Conservation (phyloP, 2,113 vertebrate species). For the Paradisaea rubra region DNA sequence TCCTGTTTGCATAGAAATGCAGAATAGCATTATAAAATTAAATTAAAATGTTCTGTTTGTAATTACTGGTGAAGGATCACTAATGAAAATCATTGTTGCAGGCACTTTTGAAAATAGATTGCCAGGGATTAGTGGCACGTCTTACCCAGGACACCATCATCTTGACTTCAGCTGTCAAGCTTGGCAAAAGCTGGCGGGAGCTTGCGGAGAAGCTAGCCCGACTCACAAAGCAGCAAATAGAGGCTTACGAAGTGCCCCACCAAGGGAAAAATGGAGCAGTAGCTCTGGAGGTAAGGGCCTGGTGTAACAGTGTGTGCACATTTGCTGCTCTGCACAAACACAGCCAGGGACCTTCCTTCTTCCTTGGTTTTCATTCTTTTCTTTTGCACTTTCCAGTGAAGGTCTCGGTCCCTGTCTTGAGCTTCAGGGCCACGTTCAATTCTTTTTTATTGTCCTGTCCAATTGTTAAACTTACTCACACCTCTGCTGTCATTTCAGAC, state of each 20-base stretch:
- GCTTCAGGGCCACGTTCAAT: neutral
- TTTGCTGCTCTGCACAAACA: neutral
- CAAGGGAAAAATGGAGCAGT: slow-evolving; percentile 77
- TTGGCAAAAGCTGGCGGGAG: slow-evolving; percentile 88
- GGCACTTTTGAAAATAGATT: slow-evolving; percentile 92
- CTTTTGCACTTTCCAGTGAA: neutral
- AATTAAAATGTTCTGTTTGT: neutral
- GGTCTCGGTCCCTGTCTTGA: neutral
- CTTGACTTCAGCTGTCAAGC: slow-evolving; percentile 91
- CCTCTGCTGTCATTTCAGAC: neutral
- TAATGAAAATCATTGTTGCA: slow-evolving; percentile 56
- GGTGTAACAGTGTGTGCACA: accelerated
- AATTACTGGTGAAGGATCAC: neutral
- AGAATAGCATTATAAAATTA: neutral
- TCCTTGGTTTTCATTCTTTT: neutral
- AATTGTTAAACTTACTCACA: neutral
- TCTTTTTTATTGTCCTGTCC: neutral
- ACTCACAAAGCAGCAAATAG: slow-evolving; percentile 86
- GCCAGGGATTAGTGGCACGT: slow-evolving; percentile 79
- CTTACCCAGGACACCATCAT: slow-evolving; percentile 87
- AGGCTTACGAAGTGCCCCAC: slow-evolving; percentile 88
- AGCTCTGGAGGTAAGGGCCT: slow-evolving; percentile 72
- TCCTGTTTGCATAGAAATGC: neutral
- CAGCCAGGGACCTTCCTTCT: neutral
- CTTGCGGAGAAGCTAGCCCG: slow-evolving; percentile 83